Evolutionary conservation across 2,113 vertebrate species (phyloP).

Genomic region (Stegastes partitus): DNA sequence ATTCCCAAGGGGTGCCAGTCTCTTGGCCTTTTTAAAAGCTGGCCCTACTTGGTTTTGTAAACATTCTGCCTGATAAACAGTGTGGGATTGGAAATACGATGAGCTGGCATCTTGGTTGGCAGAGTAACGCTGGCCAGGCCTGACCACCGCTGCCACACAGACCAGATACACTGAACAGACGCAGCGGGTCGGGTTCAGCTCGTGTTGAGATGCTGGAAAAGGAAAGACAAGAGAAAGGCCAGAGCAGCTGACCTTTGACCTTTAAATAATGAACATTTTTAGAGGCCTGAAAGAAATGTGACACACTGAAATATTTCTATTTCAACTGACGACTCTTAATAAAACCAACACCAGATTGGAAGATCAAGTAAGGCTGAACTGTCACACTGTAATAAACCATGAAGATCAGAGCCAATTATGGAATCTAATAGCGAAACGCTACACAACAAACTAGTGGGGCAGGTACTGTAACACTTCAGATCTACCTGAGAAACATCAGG

Average conservation of each 20-base stretch:
- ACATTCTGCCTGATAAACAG: constrained; percentile 23
- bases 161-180: constrained; percentile 27
- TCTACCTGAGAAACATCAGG: no score
- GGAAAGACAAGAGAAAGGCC: not conserved
- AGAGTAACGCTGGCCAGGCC: constrained; percentile 50
- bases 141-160: constrained; percentile 22
- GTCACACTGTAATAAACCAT: not conserved
- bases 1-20: constrained; percentile 58
- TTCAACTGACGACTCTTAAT: not conserved
- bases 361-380: not conserved
- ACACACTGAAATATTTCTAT: not conserved
- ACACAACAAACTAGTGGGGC: no score
- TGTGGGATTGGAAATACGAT: constrained; percentile 15
- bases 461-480: no score
- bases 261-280: not conserved
- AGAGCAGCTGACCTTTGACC: not conserved
- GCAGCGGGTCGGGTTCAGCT: not conserved
- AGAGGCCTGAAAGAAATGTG: not conserved
- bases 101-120: constrained; percentile 30
- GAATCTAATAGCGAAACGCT: no score
- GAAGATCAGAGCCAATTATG: not conserved
- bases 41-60: constrained; percentile 57
- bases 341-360: not conserved
- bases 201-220: not conserved
- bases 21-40: constrained; percentile 20